These are phyloP conservation scores for Hipparchia semele DNA, from an alignment of 2,888 invertebrate genomes.

Conservation along the genomic window DNA sequence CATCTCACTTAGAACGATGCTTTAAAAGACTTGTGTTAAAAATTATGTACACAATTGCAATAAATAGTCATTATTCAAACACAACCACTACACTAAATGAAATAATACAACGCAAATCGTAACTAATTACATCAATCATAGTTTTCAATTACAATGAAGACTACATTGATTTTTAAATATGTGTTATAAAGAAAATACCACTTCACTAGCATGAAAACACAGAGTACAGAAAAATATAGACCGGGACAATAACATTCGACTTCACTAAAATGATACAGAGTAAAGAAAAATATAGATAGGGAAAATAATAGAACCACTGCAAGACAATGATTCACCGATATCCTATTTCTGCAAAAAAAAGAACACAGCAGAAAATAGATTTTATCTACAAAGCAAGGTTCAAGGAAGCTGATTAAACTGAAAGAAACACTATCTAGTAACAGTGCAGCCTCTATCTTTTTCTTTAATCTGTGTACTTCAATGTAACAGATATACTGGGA, in stretches of 20 bases:
- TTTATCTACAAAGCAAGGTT: too few species aligned
- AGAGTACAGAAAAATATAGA: conserved; percentile 10
- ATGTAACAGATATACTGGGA: neutral
- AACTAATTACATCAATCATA: conserved; percentile 57
- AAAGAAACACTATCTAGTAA: too few species aligned
- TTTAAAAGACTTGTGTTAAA: too few species aligned
- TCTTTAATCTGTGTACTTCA: conserved; percentile 5
- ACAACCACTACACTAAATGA: conserved; percentile 30
- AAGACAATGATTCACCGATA: neutral
- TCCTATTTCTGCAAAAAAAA: neutral
- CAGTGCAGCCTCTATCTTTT: neutral
- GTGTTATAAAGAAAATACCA: conserved; percentile 36
- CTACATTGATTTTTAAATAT: conserved; percentile 59
- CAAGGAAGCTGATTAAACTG: too few species aligned
- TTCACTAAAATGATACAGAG: conserved; percentile 41
- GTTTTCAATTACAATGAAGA: conserved; percentile 69
- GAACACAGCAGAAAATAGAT: too few species aligned
- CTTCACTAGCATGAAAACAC: conserved; percentile 41
- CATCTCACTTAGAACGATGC: too few species aligned
- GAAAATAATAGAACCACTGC: neutral
- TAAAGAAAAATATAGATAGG: conserved; percentile 8
- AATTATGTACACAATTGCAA: conserved; percentile 20
- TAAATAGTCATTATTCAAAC: conserved; percentile 20
- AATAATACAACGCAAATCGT: conserved; percentile 46
- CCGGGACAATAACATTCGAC: conserved; percentile 32